phyloP scores from a whole-genome alignment of 2,888 invertebrate species.

The Caenorhabditis auriculariae region DNA sequence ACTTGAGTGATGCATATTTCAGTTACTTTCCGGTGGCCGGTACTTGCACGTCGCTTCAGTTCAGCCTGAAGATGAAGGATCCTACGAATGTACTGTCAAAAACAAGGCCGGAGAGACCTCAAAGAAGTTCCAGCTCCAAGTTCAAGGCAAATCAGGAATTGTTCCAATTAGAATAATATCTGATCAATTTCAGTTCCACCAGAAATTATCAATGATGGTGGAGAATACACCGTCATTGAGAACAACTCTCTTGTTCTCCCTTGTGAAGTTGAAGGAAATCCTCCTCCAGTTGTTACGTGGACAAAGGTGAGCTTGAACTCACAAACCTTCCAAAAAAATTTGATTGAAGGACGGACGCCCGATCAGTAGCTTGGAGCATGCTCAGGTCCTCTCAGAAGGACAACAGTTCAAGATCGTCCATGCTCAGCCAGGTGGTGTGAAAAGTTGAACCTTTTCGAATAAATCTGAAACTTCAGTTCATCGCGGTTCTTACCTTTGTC shows the following conservation, averaged over 20 bases:
- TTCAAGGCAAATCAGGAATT: slow-evolving; percentile 65
- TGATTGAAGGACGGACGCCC: slow-evolving; percentile 37
- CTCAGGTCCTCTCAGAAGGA: slow-evolving; percentile 50
- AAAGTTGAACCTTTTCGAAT: neutral
- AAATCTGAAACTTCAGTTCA: slow-evolving; percentile 9
- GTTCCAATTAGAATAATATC: neutral
- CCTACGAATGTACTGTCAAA: slow-evolving; percentile 70
- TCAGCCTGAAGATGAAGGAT: slow-evolving; percentile 70
- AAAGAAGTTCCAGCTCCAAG: slow-evolving; percentile 47
- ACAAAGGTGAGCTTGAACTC: slow-evolving; percentile 51
- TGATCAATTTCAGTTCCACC: slow-evolving; percentile 64
- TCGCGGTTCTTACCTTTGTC: slow-evolving; percentile 41
- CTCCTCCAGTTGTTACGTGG: slow-evolving; percentile 66
- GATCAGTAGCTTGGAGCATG: slow-evolving; percentile 30
- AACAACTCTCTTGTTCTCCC: slow-evolving; percentile 65
- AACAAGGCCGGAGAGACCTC: slow-evolving; percentile 68
- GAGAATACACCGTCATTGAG: slow-evolving; percentile 63
- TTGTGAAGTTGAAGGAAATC: slow-evolving; percentile 67
- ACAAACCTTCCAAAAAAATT: neutral
- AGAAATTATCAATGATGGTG: slow-evolving; percentile 61
- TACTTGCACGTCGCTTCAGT: slow-evolving; percentile 67
- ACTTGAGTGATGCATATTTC: neutral
- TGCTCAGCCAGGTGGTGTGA: slow-evolving; percentile 35
- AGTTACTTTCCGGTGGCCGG: slow-evolving; percentile 46
- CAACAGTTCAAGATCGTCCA: slow-evolving; percentile 59